Conservation (phyloP, 1,140 invertebrate genomes). For the Heliconius himera region DNA sequence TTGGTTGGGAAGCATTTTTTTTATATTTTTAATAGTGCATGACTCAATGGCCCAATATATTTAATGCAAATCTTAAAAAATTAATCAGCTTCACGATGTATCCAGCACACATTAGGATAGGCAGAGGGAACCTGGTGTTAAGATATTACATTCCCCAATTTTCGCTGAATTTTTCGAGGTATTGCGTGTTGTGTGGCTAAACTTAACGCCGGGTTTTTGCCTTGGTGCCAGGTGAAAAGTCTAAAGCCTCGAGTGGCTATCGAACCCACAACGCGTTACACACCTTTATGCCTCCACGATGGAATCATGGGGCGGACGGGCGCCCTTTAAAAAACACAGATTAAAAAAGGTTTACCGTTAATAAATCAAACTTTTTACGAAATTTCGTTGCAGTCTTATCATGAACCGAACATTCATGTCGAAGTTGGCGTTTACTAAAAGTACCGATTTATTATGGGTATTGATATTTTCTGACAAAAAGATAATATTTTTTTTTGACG, state of each 20-base stretch:
- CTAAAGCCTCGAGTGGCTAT: neutral
- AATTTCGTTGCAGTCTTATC: neutral
- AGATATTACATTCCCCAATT: too few species aligned
- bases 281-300: too few species aligned
- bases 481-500: neutral
- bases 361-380: conserved; percentile 2
- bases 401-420: neutral
- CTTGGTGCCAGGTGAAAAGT: too few species aligned
- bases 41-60: too few species aligned
- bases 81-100: too few species aligned
- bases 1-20: conserved; percentile 8
- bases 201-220: too few species aligned
- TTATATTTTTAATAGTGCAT: neutral
- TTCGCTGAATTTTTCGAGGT: too few species aligned
- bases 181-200: too few species aligned
- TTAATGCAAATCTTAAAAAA: too few species aligned
- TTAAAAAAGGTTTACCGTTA: neutral
- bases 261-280: neutral
- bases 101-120: too few species aligned
- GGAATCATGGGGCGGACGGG: too few species aligned
- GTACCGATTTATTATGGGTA: neutral
- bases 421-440: conserved; percentile 6
- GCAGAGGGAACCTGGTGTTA: too few species aligned
- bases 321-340: neutral
- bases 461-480: neutral